phyloP scores from a whole-genome alignment of 2,113 vertebrate genomes.

The Paramisgurnus dabryanus region DNA sequence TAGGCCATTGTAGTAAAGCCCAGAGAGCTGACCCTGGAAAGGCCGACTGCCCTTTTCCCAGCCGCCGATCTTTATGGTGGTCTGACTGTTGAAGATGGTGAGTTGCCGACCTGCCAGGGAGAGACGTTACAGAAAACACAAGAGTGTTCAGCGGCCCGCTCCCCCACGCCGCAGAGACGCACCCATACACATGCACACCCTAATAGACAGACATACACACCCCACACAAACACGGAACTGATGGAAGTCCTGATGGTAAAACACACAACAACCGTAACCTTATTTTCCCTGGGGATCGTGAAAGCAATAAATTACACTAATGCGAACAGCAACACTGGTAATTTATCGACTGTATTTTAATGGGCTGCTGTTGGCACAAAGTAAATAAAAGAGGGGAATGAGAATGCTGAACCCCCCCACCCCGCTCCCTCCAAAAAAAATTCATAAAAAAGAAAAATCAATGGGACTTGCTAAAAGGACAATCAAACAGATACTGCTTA shows the following conservation, averaged over 20 bases:
- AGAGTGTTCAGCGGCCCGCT: slow-evolving; percentile 80
- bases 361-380: slow-evolving; percentile 85
- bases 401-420: slow-evolving; percentile 28
- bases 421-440: neutral
- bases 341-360: slow-evolving; percentile 82
- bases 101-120: slow-evolving; percentile 92
- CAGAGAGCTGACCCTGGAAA: slow-evolving; percentile 98
- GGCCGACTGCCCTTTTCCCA: slow-evolving; percentile 84
- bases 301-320: slow-evolving; percentile 89
- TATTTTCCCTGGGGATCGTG: slow-evolving; percentile 82
- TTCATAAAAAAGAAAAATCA: slow-evolving; percentile 28
- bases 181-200: slow-evolving; percentile 41
- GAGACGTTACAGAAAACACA: slow-evolving; percentile 87
- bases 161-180: slow-evolving; percentile 61
- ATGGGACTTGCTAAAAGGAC: slow-evolving; percentile 81
- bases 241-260: slow-evolving; percentile 45
- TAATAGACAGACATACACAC: slow-evolving; percentile 35
- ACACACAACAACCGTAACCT: slow-evolving; percentile 65
- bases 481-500: slow-evolving; percentile 69
- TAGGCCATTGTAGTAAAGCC: slow-evolving; percentile 99
- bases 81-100: slow-evolving; percentile 99
- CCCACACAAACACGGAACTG: slow-evolving; percentile 46
- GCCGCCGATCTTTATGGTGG: slow-evolving; percentile 96
- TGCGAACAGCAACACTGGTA: slow-evolving; percentile 75
- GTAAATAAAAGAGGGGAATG: slow-evolving; percentile 61